These are phyloP conservation scores for Aphyosemion australe DNA, from an alignment of 2,113 vertebrate species.

Conservation along the genomic window DNA sequence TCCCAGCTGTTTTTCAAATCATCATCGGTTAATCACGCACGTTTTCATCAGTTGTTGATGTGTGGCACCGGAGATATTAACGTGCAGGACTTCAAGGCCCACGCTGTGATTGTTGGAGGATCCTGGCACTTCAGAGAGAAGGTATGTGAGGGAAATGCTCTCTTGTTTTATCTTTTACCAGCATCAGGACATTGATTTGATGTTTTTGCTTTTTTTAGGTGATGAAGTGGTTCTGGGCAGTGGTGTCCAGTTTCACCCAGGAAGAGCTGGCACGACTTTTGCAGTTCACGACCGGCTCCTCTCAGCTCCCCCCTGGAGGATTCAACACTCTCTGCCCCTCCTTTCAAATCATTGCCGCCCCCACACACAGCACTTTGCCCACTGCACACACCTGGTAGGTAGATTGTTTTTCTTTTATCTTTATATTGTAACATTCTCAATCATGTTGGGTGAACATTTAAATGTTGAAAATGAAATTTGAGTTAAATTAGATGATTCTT, in stretches of 20 bases:
- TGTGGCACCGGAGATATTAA: constrained; percentile 97
- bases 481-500: not conserved
- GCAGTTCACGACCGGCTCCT: constrained; percentile 98
- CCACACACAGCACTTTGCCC: constrained; percentile 95
- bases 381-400: constrained; percentile 97
- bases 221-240: constrained; percentile 99
- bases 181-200: constrained; percentile 24
- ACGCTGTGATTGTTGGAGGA: constrained; percentile 95
- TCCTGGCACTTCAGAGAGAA: constrained; percentile 99
- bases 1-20: not conserved
- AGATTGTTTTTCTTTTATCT: too few species aligned
- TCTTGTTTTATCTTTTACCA: not conserved
- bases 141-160: constrained; percentile 66
- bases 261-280: constrained; percentile 95
- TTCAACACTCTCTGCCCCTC: constrained; percentile 97
- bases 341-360: constrained; percentile 97
- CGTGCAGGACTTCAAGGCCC: constrained; percentile 96
- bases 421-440: too few species aligned
- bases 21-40: not conserved
- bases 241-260: constrained; percentile 97
- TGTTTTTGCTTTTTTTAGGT: constrained; percentile 78
- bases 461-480: too few species aligned
- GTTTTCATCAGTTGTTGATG: constrained; percentile 88
- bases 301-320: constrained; percentile 94
- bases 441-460: not conserved